Conservation (phyloP, 2,113 vertebrate genomes). For the Numenius arquata region DNA sequence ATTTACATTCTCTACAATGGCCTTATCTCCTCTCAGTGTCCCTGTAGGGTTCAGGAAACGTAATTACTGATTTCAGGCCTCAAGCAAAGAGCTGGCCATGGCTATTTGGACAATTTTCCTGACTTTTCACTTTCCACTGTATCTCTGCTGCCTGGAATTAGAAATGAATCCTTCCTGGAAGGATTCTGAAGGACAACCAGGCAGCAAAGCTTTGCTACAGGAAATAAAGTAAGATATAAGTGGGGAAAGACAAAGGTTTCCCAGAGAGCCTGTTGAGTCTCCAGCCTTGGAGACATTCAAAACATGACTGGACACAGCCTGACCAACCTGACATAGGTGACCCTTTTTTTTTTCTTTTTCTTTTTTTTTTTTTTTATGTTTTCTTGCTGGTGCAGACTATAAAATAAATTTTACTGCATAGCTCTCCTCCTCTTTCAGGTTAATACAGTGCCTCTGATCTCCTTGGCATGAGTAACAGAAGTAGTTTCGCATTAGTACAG, state of each 20-base stretch:
- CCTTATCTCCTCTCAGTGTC: neutral
- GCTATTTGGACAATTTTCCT: neutral
- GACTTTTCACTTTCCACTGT: neutral
- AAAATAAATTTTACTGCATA: neutral
- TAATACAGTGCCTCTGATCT: neutral
- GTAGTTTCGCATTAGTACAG: neutral
- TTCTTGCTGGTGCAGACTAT: neutral
- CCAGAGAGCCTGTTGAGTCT: neutral
- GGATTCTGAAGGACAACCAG: neutral
- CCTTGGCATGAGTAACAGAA: neutral
- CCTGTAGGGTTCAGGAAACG: neutral
- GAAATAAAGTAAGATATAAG: neutral
- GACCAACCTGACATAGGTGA: neutral
- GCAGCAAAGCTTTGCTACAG: neutral
- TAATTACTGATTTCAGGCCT: neutral
- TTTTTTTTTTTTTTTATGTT: neutral
- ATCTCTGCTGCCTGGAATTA: neutral
- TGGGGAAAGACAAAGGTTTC: neutral
- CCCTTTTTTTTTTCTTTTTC: neutral
- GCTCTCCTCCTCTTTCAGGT: neutral
- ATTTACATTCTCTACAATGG: neutral
- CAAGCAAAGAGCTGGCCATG: neutral
- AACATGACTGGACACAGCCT: neutral
- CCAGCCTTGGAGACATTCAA: neutral
- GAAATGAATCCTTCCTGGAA: neutral